A percentile compares a stretch with the other conserved stretches of the same genome.
Evolutionary conservation across 2,888 invertebrate genomes (phyloP).

Genomic region (Plutella xylostella): DNA sequence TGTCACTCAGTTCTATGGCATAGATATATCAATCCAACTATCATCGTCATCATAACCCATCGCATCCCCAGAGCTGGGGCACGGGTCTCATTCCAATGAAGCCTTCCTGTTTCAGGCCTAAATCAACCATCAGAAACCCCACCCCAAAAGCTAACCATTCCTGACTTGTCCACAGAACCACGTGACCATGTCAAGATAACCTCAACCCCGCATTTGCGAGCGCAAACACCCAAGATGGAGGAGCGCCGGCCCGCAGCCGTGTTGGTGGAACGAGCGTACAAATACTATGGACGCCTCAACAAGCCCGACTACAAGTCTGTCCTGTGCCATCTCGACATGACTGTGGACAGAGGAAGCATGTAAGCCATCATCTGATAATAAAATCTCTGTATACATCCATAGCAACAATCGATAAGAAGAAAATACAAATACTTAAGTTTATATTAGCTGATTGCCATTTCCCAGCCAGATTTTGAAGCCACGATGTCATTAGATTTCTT

Average conservation of each 20-base stretch:
- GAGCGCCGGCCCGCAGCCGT: conserved; percentile 63
- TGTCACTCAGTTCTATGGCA: no score
- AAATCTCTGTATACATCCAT: not conserved
- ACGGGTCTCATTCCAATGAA: no score
- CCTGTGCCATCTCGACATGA: conserved; percentile 78
- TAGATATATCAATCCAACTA: no score
- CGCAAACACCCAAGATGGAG: conserved; percentile 36
- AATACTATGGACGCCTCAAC: conserved; percentile 72
- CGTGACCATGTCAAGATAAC: not conserved
- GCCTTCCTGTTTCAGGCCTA: no score
- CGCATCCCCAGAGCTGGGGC: no score
- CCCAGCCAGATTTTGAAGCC: not conserved
- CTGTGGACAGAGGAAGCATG: conserved; percentile 81
- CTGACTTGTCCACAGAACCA: conserved; percentile 6
- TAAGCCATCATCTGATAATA: conserved; percentile 49
- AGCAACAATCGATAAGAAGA: not conserved
- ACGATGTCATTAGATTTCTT: not conserved
- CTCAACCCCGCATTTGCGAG: not conserved
- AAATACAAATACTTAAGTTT: not conserved
- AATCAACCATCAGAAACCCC: not conserved
- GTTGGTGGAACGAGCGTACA: conserved; percentile 75
- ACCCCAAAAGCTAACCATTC: conserved; percentile 17
- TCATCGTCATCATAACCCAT: no score
- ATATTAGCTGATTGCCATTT: not conserved
- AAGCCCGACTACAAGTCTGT: conserved; percentile 67